These are phyloP conservation scores for Vombatus ursinus DNA, from an alignment of 2,113 vertebrate species.

Conservation along the genomic window DNA sequence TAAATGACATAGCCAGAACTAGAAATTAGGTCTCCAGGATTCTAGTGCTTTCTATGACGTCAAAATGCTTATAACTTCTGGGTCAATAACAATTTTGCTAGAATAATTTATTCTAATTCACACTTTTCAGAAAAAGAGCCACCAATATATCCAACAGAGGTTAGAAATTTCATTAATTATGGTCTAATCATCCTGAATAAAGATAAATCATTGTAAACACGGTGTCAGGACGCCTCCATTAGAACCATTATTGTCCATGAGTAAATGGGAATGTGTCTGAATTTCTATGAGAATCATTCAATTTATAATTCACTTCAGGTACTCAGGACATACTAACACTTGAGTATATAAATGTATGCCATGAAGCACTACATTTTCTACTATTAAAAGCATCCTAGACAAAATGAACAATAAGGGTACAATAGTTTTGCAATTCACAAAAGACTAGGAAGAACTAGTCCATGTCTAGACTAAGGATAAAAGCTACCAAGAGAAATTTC, in stretches of 20 bases:
- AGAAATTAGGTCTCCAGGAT: not conserved
- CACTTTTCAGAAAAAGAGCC: not conserved
- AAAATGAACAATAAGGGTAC: not conserved
- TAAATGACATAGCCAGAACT: constrained; percentile 36
- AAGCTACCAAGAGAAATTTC: not conserved
- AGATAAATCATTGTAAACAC: not conserved
- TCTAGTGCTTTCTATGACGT: not conserved
- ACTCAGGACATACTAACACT: not conserved
- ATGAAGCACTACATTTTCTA: not conserved
- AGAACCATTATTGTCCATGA: not conserved
- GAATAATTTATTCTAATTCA: not conserved
- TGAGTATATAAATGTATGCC: not conserved
- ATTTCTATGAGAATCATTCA: not conserved
- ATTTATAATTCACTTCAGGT: not conserved
- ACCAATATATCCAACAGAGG: not conserved
- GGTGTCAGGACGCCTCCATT: not conserved
- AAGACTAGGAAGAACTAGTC: not conserved
- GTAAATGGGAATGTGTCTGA: not conserved
- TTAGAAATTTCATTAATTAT: not conserved
- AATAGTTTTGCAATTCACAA: not conserved
- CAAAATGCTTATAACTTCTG: not conserved
- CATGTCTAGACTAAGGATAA: not conserved
- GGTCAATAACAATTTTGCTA: not conserved
- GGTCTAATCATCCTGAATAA: not conserved
- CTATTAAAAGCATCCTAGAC: not conserved